These are phyloP conservation scores for Cardinalis cardinalis DNA, from an alignment of 2,113 vertebrate species.

Conservation along the genomic window DNA sequence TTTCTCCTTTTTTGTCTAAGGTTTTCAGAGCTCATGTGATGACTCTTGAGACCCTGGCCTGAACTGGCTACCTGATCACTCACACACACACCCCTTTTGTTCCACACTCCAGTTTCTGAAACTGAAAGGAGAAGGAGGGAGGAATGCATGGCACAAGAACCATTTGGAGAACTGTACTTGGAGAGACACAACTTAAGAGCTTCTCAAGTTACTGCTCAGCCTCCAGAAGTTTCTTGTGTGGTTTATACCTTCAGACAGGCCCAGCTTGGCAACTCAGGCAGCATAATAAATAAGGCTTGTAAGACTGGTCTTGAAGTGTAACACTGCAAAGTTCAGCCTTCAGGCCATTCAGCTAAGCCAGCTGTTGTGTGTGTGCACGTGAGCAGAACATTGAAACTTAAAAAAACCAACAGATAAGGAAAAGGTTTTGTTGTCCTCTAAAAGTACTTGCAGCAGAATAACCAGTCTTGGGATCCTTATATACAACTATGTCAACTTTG, in stretches of 20 bases:
- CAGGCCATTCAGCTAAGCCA: neutral
- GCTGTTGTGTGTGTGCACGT: neutral
- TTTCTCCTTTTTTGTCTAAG: neutral
- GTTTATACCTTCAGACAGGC: neutral
- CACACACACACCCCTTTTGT: accelerated
- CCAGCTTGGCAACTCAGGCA: neutral
- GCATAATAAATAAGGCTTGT: neutral
- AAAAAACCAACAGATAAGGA: neutral
- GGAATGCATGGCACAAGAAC: accelerated
- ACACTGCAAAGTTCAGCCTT: neutral
- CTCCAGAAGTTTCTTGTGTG: conserved; percentile 22
- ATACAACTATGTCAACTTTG: neutral
- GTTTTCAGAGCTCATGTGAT: neutral
- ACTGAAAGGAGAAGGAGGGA: neutral
- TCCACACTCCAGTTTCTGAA: neutral
- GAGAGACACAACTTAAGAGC: neutral
- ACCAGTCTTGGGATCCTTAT: neutral
- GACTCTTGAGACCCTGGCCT: neutral
- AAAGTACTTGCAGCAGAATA: neutral
- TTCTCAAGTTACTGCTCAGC: neutral
- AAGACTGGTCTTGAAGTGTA: neutral
- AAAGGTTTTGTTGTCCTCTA: neutral
- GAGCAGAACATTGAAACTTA: neutral
- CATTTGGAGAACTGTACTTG: neutral
- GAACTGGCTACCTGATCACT: neutral